phyloP scores from a whole-genome alignment of 1,140 invertebrate genomes.

The Gryllus bimaculatus region DNA sequence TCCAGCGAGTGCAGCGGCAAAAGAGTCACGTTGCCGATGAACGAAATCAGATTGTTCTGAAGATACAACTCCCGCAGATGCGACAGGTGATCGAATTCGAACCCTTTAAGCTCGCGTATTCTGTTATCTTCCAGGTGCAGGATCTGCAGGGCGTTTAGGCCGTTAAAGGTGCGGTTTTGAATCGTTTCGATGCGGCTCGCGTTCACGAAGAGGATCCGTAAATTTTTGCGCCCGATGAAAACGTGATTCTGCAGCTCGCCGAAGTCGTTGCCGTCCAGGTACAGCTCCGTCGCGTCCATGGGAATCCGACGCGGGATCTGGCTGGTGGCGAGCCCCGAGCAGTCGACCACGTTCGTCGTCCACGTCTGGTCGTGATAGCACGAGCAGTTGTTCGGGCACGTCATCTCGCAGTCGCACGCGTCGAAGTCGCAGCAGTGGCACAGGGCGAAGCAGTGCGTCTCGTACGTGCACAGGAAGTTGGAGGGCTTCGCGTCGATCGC shows the following conservation, averaged over 20 bases:
- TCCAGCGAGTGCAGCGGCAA: constrained; percentile 65
- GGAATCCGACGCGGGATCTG: constrained; percentile 77
- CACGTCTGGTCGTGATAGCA: constrained; percentile 88
- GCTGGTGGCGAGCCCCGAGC: constrained; percentile 61
- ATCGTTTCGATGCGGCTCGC: constrained; percentile 74
- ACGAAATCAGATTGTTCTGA: constrained; percentile 72
- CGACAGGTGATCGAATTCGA: constrained; percentile 78
- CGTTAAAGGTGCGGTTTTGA: constrained; percentile 86
- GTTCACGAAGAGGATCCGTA: constrained; percentile 77
- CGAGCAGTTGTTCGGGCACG: constrained; percentile 80
- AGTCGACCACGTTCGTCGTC: constrained; percentile 87
- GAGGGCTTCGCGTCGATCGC: constrained; percentile 53
- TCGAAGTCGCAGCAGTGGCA: constrained; percentile 93
- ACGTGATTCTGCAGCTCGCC: constrained; percentile 75
- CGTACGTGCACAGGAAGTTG: constrained; percentile 83
- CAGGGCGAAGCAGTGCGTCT: constrained; percentile 83
- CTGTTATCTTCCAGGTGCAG: constrained; percentile 80
- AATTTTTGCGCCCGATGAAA: constrained; percentile 85
- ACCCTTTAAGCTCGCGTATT: constrained; percentile 68
- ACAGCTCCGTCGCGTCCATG: constrained; percentile 89
- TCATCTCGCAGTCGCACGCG: constrained; percentile 92
- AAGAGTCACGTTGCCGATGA: constrained; percentile 73
- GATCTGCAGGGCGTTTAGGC: constrained; percentile 66
- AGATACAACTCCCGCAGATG: constrained; percentile 75
- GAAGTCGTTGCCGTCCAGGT: constrained; percentile 82